Evolutionary conservation across 2,888 invertebrate species (phyloP).

Genomic region (Drosophila anceps): DNA sequence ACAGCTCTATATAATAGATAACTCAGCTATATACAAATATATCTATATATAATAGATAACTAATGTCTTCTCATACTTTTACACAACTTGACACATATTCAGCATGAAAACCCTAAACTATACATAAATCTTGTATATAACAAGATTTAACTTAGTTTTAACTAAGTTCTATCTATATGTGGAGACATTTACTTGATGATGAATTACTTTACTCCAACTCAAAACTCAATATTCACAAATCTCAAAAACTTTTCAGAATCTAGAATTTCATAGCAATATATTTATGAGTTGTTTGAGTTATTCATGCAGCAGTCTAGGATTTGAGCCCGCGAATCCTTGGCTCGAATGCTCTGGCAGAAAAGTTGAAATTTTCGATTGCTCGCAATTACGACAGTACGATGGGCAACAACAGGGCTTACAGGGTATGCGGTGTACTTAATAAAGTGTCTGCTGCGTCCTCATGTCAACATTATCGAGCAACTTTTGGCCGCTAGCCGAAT

Average conservation of each 20-base stretch:
- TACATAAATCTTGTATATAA: no score
- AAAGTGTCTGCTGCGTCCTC: background rate
- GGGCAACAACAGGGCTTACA: conserved; percentile 14
- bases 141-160: no score
- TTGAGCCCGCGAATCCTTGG: background rate
- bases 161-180: background rate
- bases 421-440: conserved; percentile 17
- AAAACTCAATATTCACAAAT: no score
- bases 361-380: conserved; percentile 5
- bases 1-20: no score
- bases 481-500: background rate
- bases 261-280: no score
- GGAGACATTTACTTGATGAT: background rate
- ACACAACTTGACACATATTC: no score
- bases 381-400: conserved; percentile 7
- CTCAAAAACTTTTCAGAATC: no score
- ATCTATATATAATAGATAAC: no score
- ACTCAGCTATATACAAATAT: no score
- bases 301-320: background rate
- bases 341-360: background rate
- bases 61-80: no score
- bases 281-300: background rate
- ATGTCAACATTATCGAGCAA: background rate
- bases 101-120: no score
- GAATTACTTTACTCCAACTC: no score